phyloP scores from a whole-genome alignment of 2,797 vertebrate genomes.

The Garrulus glandarius region DNA sequence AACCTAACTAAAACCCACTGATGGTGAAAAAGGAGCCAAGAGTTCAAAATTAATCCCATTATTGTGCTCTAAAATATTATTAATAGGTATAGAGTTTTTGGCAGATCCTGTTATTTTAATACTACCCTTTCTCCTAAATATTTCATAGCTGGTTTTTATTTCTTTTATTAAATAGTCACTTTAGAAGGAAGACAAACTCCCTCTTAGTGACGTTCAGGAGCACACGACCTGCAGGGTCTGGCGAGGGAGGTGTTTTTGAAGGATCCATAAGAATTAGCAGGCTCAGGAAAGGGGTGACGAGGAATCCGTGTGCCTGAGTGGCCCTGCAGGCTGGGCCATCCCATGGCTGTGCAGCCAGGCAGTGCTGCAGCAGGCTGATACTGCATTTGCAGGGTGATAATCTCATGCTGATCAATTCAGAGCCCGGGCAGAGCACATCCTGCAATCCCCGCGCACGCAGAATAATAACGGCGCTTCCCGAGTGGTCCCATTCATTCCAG shows the following conservation, averaged over 20 bases:
- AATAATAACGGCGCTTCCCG: background rate
- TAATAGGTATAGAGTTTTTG: background rate
- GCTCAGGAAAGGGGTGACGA: background rate
- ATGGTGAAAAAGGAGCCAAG: background rate
- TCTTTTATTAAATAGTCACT: background rate
- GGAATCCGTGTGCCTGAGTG: rapidly evolving
- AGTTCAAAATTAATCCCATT: background rate
- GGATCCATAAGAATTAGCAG: background rate
- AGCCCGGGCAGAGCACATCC: background rate
- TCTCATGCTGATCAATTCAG: background rate
- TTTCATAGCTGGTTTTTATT: background rate
- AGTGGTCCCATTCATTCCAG: conserved; percentile 5
- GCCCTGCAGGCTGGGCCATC: background rate
- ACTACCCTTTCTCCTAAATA: background rate
- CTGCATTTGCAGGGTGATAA: background rate
- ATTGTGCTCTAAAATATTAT: background rate
- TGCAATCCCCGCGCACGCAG: background rate
- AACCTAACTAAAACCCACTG: background rate
- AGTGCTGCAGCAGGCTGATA: background rate
- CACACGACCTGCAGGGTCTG: rapidly evolving
- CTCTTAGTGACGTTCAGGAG: background rate
- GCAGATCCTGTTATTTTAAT: background rate
- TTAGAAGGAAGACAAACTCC: background rate
- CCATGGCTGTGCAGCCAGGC: rapidly evolving
- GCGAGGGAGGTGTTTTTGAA: rapidly evolving